Conservation (phyloP, 2,113 vertebrate species). For the Sitta europaea region DNA sequence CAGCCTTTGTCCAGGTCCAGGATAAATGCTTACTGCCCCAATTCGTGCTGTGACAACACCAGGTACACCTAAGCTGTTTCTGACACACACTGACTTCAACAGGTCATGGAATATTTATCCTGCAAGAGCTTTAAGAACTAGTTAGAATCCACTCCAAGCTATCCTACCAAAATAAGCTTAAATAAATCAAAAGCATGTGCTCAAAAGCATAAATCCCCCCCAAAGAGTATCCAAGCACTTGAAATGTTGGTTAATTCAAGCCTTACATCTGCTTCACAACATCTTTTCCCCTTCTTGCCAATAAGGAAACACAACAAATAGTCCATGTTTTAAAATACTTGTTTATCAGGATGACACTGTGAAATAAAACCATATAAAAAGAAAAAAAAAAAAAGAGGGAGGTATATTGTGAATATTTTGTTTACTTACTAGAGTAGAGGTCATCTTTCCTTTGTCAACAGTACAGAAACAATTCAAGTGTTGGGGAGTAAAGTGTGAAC, state of each 20-base stretch:
- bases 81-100: background rate
- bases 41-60: background rate
- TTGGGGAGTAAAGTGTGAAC: background rate
- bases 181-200: background rate
- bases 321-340: background rate
- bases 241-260: background rate
- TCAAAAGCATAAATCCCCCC: background rate
- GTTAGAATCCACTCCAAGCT: background rate
- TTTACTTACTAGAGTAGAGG: conserved; percentile 66
- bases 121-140: background rate
- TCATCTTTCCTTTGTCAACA: conserved; percentile 57
- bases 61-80: background rate
- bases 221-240: background rate
- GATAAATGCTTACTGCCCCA: background rate
- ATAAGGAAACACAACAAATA: background rate
- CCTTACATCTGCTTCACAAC: background rate
- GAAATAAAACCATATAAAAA: background rate
- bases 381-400: background rate
- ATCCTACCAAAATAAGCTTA: background rate
- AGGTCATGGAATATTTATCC: background rate
- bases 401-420: background rate
- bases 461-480: conserved; percentile 18
- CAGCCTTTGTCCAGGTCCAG: background rate
- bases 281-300: background rate
- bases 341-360: background rate